Percentiles rank a stretch among this genome's conserved stretches.
Conservation (phyloP, 2,113 vertebrate genomes). For the Mixornis gularis region DNA sequence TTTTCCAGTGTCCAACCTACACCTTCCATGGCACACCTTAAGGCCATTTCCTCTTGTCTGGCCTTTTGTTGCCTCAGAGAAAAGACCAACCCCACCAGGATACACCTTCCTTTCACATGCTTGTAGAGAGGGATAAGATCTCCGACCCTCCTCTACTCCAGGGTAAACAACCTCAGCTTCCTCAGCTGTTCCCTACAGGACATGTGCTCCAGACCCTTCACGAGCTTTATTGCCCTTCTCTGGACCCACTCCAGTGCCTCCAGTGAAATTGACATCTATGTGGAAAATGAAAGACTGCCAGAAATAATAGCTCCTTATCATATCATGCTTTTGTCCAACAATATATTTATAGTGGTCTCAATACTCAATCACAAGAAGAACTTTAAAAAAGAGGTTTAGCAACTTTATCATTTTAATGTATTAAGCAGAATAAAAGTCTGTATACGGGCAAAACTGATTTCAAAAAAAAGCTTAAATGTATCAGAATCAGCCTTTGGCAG, state of each 20-base stretch:
- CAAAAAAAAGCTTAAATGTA: background rate
- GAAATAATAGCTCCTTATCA: background rate
- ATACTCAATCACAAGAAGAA: background rate
- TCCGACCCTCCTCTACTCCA: background rate
- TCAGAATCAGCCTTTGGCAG: background rate
- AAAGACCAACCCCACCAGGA: background rate
- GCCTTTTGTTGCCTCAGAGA: background rate
- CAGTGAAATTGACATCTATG: rapidly evolving
- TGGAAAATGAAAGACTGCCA: background rate
- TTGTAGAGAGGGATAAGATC: background rate
- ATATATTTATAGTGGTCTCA: background rate
- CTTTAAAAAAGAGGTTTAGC: background rate
- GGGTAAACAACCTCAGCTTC: background rate
- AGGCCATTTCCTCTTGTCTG: background rate
- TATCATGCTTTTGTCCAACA: background rate
- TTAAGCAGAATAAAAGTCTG: background rate
- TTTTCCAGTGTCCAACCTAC: background rate
- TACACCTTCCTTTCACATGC: background rate
- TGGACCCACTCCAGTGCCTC: background rate
- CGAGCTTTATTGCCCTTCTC: background rate
- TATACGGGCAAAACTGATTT: background rate
- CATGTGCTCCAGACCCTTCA: background rate
- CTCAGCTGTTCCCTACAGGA: background rate
- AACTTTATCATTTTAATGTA: background rate
- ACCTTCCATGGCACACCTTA: background rate